These are phyloP conservation scores for Drosophila neotestacea DNA, from an alignment of 2,888 invertebrate genomes.

Conservation along the genomic window DNA sequence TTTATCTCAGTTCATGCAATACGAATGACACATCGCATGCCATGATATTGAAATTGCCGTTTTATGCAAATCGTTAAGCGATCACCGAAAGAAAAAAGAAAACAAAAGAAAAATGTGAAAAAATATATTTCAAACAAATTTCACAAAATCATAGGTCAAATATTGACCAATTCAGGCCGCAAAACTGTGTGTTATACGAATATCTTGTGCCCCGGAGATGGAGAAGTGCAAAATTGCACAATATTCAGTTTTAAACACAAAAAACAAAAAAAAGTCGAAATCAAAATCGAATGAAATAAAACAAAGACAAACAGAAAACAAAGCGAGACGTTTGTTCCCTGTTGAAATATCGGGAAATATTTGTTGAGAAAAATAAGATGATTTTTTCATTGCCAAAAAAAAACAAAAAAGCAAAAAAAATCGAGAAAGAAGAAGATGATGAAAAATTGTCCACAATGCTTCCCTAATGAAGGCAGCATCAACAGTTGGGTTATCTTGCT, in stretches of 20 bases:
- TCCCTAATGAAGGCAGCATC: constrained; percentile 55
- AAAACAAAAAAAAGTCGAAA: not conserved
- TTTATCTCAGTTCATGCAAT: constrained; percentile 16
- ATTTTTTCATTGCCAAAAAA: constrained; percentile 43
- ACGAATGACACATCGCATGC: constrained; percentile 41
- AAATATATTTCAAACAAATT: constrained; percentile 48
- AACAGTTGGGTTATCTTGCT: constrained; percentile 22
- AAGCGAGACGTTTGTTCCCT: constrained; percentile 26
- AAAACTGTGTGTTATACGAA: constrained; percentile 5
- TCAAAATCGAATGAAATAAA: constrained; percentile 23
- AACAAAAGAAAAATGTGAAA: constrained; percentile 22
- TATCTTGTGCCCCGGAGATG: constrained; percentile 15
- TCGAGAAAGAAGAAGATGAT: not conserved
- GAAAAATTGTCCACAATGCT: constrained; percentile 34
- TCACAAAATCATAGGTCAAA: constrained; percentile 64
- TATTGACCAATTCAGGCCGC: constrained; percentile 62
- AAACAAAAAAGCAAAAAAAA: not conserved
- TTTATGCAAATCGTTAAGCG: constrained; percentile 60
- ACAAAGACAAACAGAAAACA: constrained; percentile 37
- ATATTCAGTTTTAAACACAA: constrained; percentile 18
- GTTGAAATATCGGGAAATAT: constrained; percentile 28
- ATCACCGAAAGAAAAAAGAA: constrained; percentile 13
- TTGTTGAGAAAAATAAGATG: constrained; percentile 3
- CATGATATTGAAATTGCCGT: constrained; percentile 47
- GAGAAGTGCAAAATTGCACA: constrained; percentile 71